Evolutionary conservation across 2,113 vertebrate genomes (phyloP), one percentile per base, ranked within the genome.

Genomic region (Protobothrops mucrosquamatus): DNA sequence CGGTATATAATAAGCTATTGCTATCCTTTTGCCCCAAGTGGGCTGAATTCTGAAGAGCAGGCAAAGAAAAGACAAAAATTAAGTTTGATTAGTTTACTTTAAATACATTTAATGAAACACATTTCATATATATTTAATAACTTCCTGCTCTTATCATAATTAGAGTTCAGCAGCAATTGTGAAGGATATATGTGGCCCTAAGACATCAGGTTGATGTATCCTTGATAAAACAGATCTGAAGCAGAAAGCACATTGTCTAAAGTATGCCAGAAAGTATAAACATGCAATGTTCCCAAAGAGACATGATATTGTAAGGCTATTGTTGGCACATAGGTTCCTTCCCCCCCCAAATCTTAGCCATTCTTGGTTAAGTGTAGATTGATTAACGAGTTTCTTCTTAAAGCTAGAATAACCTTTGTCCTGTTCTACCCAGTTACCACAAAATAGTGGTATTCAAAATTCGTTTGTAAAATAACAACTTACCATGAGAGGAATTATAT

Each of bases 401-500:
- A 46, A 34, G 34, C 22, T 15, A 55, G 6, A 14, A 34, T 39
- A 26, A 23, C 56, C 5, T 29, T 26, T 23, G 6, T 23, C 7
- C 9, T 9, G 18, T 24, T 24, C 61, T 34, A 43, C 29, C 51
- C 23, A 34, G 56, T 64, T 46, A n/a, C 12, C n/a, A 29, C 11
- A 54, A 24, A 20, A 46, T 11, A 5, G n/a, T 64, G 11, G 20
- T 3, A 52, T 48, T 23, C 8, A 69, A 39, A 10, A 34, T 7
- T 15, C 11, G 15, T 89, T 85, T 81, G 10, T 26, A 26, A 10
- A n/a, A 48, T 1, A 34, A 54, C 56, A 3, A 85, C 98, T 97
- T 95, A 99, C 99, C 98, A 98, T 98, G 96, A 98, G 98, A 69
- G 98, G 97, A 96, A 97, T 96, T 91, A 99, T 95, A 26, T 99